Evolutionary conservation across 2,113 vertebrate genomes (phyloP).

Genomic region (Galbula dea): DNA sequence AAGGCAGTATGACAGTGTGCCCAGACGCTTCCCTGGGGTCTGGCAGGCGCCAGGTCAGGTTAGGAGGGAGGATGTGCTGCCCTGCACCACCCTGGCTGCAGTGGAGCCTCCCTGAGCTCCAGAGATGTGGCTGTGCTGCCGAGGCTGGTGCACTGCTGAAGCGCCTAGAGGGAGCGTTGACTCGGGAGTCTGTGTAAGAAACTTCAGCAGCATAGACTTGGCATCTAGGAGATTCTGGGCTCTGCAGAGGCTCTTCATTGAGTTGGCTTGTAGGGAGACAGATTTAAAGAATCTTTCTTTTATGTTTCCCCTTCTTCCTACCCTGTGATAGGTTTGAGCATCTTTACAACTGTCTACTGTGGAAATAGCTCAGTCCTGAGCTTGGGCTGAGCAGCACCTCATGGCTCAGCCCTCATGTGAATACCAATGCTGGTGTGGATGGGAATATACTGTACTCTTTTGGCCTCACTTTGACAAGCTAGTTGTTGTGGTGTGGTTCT

Average conservation of each 20-base stretch:
- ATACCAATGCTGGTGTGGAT: fast-evolving
- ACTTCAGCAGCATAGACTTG: neutral
- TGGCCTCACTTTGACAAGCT: neutral
- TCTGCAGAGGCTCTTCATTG: neutral
- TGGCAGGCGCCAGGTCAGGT: neutral
- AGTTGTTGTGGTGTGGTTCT: fast-evolving
- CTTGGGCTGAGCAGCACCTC: neutral
- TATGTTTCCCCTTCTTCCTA: neutral
- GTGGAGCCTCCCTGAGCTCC: neutral
- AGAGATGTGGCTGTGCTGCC: neutral
- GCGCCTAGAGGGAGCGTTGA: neutral
- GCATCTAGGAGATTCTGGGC: neutral
- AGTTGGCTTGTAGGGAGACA: neutral
- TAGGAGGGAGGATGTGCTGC: neutral
- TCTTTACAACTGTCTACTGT: neutral
- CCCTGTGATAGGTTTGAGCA: fast-evolving
- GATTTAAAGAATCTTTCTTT: neutral
- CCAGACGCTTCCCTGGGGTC: fast-evolving
- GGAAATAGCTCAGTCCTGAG: neutral
- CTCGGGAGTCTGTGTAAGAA: neutral
- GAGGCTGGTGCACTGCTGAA: neutral
- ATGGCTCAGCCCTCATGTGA: neutral
- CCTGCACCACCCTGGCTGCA: neutral
- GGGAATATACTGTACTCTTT: fast-evolving
- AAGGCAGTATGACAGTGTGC: neutral